Percentiles rank a stretch among this genome's conserved stretches.
Evolutionary conservation across 2,888 invertebrate genomes (phyloP).

Genomic region (Venusia cambrica): DNA sequence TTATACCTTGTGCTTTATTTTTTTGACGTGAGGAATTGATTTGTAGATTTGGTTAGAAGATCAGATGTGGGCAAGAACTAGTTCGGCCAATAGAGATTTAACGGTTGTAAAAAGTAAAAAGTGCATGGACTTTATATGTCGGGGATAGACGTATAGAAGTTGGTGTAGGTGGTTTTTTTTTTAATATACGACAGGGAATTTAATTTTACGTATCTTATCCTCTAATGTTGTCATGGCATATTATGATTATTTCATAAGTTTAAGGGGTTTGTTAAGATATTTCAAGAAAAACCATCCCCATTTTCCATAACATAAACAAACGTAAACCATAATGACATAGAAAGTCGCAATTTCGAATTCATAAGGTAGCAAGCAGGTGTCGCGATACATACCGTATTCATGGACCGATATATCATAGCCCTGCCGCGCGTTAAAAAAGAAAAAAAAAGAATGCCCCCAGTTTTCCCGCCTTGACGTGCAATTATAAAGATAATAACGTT

Average conservation of each 20-base stretch:
- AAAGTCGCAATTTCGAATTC: conserved; percentile 68
- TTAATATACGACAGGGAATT: too few species aligned
- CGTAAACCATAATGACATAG: conserved; percentile 55
- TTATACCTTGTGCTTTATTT: conserved; percentile 39
- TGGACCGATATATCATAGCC: conserved; percentile 75
- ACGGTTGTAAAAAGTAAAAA: too few species aligned
- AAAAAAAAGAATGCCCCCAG: conserved; percentile 49
- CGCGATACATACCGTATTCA: conserved; percentile 76
- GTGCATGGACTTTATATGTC: too few species aligned
- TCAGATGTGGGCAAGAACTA: too few species aligned
- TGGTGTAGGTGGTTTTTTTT: too few species aligned
- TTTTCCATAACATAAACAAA: conserved; percentile 30
- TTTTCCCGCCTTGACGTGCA: conserved; percentile 75
- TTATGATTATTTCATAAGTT: background rate
- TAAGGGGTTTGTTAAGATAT: conserved; percentile 1
- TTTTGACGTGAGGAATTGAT: conserved; percentile 34
- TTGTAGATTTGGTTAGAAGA: too few species aligned
- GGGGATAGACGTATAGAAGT: too few species aligned
- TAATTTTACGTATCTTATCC: too few species aligned
- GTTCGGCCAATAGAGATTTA: too few species aligned
- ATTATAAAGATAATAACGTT: conserved; percentile 81
- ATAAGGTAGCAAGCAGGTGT: conserved; percentile 72
- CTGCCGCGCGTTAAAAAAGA: conserved; percentile 45
- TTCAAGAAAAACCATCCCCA: conserved; percentile 15
- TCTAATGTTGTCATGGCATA: too few species aligned